These are phyloP conservation scores for Ornithoptera alexandrae DNA, from an alignment of 2,888 invertebrate genomes.

Conservation along the genomic window DNA sequence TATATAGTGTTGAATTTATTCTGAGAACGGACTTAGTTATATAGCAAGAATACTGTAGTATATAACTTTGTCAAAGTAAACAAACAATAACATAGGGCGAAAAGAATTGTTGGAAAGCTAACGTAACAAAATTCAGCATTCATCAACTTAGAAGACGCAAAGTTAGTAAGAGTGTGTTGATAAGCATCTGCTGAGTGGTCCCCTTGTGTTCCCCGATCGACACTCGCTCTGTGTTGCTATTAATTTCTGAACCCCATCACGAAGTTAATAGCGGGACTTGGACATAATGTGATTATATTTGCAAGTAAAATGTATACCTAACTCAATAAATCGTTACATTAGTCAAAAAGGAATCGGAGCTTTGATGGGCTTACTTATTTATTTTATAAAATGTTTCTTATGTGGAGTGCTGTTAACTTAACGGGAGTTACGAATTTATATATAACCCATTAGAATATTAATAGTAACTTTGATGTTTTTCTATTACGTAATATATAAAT, in stretches of 20 bases:
- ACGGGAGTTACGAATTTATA: constrained; percentile 14
- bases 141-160: constrained; percentile 35
- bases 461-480: not conserved
- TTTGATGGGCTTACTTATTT: constrained; percentile 43
- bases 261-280: constrained; percentile 61
- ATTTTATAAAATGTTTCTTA: constrained; percentile 19
- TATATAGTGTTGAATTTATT: not conserved
- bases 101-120: constrained; percentile 28
- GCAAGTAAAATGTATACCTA: constrained; percentile 68
- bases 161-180: constrained; percentile 60
- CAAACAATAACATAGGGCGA: constrained; percentile 17
- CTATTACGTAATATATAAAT: not conserved
- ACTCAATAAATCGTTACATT: constrained; percentile 53
- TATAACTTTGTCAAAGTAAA: constrained; percentile 3
- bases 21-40: not conserved
- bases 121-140: constrained; percentile 31
- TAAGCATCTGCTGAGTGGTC: constrained; percentile 78
- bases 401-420: constrained; percentile 16
- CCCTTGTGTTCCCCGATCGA: constrained; percentile 72
- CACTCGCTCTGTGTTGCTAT: constrained; percentile 69
- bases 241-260: constrained; percentile 74
- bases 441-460: constrained; percentile 41
- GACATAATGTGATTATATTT: constrained; percentile 77
- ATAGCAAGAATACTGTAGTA: not conserved
- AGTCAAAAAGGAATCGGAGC: constrained; percentile 47